Conservation (phyloP, 2,888 invertebrate species). For the Agrotis ipsilon region DNA sequence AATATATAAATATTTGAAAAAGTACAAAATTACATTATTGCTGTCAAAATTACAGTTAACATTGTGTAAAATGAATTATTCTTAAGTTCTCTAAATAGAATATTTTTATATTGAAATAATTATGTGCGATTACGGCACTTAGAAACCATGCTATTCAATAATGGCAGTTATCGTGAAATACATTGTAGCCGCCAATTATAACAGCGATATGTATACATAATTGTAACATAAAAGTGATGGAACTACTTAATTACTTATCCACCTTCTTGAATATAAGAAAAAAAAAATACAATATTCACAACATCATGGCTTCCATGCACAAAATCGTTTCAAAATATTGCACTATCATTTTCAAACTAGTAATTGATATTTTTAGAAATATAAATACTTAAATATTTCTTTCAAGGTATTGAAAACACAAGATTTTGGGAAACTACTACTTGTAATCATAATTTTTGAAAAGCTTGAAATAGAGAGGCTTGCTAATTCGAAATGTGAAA, state of each 20-base stretch:
- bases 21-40: conserved; percentile 24
- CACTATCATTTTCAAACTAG: conserved; percentile 8
- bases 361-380: background rate
- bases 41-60: conserved; percentile 4
- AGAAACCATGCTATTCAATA: background rate
- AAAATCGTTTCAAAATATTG: conserved; percentile 14
- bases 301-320: background rate
- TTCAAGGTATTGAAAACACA: background rate
- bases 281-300: conserved; percentile 5
- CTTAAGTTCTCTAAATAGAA: background rate
- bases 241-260: background rate
- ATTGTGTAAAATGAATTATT: conserved; percentile 6
- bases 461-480: no score
- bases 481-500: no score
- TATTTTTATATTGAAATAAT: conserved; percentile 6
- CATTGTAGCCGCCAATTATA: conserved; percentile 8
- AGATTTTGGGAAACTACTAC: background rate
- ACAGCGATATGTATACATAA: conserved; percentile 26
- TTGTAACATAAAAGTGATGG: background rate
- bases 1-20: conserved; percentile 5
- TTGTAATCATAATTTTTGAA: background rate
- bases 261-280: conserved; percentile 6
- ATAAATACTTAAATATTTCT: background rate
- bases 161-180: conserved; percentile 1
- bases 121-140: background rate